These are phyloP conservation scores for Asbolus verrucosus DNA, from an alignment of 1,140 invertebrate genomes.

Conservation along the genomic window DNA sequence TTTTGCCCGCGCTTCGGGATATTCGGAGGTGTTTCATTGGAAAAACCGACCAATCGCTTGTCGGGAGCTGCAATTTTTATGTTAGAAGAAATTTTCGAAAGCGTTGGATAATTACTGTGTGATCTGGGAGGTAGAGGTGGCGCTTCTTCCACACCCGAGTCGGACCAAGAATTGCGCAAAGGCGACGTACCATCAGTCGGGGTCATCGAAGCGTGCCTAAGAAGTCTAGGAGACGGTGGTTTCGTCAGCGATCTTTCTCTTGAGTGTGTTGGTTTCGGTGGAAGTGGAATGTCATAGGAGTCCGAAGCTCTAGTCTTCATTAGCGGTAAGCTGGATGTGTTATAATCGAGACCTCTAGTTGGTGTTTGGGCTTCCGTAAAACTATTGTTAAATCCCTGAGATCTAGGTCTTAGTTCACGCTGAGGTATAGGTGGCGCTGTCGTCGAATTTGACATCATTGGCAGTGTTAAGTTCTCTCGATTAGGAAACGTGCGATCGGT, in stretches of 20 bases:
- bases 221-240: conserved; percentile 70
- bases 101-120: conserved; percentile 66
- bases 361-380: conserved; percentile 61
- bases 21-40: conserved; percentile 68
- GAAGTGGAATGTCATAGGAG: conserved; percentile 62
- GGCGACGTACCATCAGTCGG: conserved; percentile 65
- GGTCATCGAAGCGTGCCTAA: conserved; percentile 68
- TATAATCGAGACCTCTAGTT: conserved; percentile 63
- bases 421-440: conserved; percentile 72
- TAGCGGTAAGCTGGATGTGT: conserved; percentile 63
- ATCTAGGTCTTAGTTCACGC: conserved; percentile 69
- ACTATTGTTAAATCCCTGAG: conserved; percentile 68
- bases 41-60: conserved; percentile 67
- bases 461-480: conserved; percentile 62
- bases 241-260: conserved; percentile 70
- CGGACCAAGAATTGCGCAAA: conserved; percentile 72
- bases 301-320: conserved; percentile 64
- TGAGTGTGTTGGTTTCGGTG: conserved; percentile 69
- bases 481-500: conserved; percentile 51
- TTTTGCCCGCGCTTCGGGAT: conserved; percentile 71
- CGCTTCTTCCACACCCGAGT: conserved; percentile 68
- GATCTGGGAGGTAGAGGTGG: conserved; percentile 73
- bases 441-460: conserved; percentile 53
- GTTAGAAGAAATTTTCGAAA: neutral
- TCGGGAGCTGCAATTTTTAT: conserved; percentile 69